Conservation (phyloP, 2,888 invertebrate genomes). For the Tanaodytes sp. region DNA sequence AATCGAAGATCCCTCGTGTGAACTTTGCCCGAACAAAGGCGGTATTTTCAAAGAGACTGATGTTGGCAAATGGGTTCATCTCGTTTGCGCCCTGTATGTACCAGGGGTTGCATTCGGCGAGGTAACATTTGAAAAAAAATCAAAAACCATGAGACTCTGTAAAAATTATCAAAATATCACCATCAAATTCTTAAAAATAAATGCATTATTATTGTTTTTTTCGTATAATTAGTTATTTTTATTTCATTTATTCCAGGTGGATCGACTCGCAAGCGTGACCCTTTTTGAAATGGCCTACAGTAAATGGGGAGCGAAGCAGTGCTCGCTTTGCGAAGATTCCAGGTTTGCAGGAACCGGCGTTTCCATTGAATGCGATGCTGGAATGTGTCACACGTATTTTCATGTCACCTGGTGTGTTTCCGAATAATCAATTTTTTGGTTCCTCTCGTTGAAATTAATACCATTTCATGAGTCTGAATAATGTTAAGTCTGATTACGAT, state of each 20-base stretch:
- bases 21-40: constrained; percentile 93
- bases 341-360: constrained; percentile 93
- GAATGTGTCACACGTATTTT: constrained; percentile 97
- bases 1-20: constrained; percentile 90
- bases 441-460: no score
- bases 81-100: constrained; percentile 97
- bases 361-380: constrained; percentile 97
- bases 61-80: constrained; percentile 98
- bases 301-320: constrained; percentile 95
- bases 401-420: constrained; percentile 94
- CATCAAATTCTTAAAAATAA: no score
- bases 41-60: constrained; percentile 97
- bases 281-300: constrained; percentile 98
- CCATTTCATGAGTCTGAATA: no score
- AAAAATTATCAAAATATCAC: no score
- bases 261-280: constrained; percentile 91
- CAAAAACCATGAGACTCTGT: no score
- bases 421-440: no score
- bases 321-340: constrained; percentile 90
- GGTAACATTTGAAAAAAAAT: constrained; percentile 73
- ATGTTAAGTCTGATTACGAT: no score
- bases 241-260: constrained; percentile 74
- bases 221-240: constrained; percentile 1
- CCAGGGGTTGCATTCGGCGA: constrained; percentile 98
- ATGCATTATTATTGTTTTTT: no score